phyloP scores from a whole-genome alignment of 2,888 invertebrate species.

The Zaprionus obscuricornis region DNA sequence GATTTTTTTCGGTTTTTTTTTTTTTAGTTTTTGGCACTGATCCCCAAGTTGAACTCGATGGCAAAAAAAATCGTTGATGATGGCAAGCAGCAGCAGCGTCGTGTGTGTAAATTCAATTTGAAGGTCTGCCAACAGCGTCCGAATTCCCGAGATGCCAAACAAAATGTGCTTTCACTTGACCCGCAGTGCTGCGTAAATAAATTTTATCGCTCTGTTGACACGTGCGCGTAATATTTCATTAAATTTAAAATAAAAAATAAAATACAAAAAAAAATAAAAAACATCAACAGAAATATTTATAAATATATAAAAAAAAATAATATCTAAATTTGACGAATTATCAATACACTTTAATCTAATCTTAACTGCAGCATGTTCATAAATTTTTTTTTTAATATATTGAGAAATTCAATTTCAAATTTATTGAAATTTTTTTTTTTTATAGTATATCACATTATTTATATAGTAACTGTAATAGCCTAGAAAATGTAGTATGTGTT shows the following conservation, averaged over 20 bases:
- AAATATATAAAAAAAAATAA: conserved; percentile 24
- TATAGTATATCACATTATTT: too few species aligned
- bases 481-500: too few species aligned
- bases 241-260: conserved; percentile 49
- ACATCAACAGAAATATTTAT: conserved; percentile 6
- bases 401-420: too few species aligned
- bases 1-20: too few species aligned
- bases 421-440: too few species aligned
- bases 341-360: conserved; percentile 3
- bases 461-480: too few species aligned
- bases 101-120: conserved; percentile 77
- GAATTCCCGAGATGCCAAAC: conserved; percentile 56
- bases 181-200: conserved; percentile 80
- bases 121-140: conserved; percentile 56
- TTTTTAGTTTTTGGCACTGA: conserved; percentile 33
- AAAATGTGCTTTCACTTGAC: conserved; percentile 82
- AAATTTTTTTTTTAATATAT: too few species aligned
- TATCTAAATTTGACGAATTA: conserved; percentile 4
- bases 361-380: conserved; percentile 31
- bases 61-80: too few species aligned
- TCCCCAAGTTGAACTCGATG: conserved; percentile 22
- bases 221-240: conserved; percentile 78
- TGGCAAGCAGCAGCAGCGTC: too few species aligned
- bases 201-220: conserved; percentile 77
- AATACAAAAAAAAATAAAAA: too few species aligned